These are phyloP conservation scores for Meiosimyza decipiens DNA, from an alignment of 2,888 invertebrate genomes.

Conservation along the genomic window DNA sequence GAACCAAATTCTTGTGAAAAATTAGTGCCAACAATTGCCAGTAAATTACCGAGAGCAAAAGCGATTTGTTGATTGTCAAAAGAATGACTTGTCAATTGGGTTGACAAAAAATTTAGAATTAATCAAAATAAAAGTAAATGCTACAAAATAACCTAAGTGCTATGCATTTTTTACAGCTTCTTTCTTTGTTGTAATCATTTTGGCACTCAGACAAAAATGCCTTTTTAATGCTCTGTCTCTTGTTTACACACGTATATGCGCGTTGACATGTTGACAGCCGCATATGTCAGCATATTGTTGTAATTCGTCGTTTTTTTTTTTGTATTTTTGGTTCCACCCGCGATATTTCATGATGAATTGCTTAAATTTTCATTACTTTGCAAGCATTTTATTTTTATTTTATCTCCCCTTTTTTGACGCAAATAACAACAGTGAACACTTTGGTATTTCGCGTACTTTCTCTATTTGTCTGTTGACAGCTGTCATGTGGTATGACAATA, in stretches of 20 bases:
- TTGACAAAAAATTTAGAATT: background rate
- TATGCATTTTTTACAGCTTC: background rate
- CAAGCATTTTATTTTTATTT: no score
- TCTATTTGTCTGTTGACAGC: slow-evolving; percentile 9
- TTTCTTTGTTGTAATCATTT: background rate
- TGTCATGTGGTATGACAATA: slow-evolving; percentile 10
- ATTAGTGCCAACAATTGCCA: slow-evolving; percentile 24
- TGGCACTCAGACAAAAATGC: background rate
- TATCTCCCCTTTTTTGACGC: background rate
- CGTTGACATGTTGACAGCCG: slow-evolving; percentile 8
- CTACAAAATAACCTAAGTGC: background rate
- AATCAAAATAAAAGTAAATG: background rate
- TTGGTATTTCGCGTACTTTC: background rate
- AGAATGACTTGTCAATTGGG: slow-evolving; percentile 12
- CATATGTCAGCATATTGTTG: background rate
- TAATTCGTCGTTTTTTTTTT: background rate
- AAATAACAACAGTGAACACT: background rate
- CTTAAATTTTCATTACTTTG: no score
- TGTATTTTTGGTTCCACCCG: background rate
- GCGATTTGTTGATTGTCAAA: slow-evolving; percentile 10
- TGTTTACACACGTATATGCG: background rate
- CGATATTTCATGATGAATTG: no score
- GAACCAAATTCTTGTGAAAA: slow-evolving; percentile 3
- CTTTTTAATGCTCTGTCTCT: background rate
- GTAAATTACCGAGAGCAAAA: slow-evolving; percentile 14